Evolutionary conservation across 2,113 vertebrate genomes (phyloP).

Genomic region (Bothrops jararaca): DNA sequence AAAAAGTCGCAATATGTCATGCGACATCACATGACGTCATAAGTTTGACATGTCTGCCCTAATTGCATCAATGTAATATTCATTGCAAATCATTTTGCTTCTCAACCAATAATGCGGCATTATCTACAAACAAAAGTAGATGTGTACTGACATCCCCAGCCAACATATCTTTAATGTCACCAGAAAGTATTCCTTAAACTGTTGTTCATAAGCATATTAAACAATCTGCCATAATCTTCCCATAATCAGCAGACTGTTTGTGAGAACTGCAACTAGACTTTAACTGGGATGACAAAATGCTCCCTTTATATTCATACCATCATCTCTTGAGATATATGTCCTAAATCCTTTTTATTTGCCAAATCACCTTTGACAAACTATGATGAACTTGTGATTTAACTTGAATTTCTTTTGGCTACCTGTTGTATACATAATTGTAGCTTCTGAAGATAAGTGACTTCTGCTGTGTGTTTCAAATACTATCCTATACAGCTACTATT

Average conservation of each 20-base stretch:
- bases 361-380: constrained; percentile 30
- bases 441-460: not conserved
- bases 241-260: not conserved
- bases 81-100: not conserved
- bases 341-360: constrained; percentile 34
- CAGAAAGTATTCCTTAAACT: not conserved
- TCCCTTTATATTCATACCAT: not conserved
- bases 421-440: not conserved
- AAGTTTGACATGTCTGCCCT: too few relatives aligned
- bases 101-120: not conserved
- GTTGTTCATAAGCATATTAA: not conserved
- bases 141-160: not conserved
- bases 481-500: constrained; percentile 17
- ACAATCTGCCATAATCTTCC: not conserved
- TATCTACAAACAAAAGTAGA: not conserved
- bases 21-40: too few relatives aligned
- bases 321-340: constrained; percentile 32
- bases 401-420: constrained; percentile 12
- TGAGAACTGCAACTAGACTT: not conserved
- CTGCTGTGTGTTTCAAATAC: not conserved
- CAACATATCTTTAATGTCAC: not conserved
- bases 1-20: too few relatives aligned
- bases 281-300: not conserved
- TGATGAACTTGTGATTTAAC: not conserved
- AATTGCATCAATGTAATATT: not conserved